Conservation (phyloP, 2,888 invertebrate genomes). For the Plebejus melissa region DNA sequence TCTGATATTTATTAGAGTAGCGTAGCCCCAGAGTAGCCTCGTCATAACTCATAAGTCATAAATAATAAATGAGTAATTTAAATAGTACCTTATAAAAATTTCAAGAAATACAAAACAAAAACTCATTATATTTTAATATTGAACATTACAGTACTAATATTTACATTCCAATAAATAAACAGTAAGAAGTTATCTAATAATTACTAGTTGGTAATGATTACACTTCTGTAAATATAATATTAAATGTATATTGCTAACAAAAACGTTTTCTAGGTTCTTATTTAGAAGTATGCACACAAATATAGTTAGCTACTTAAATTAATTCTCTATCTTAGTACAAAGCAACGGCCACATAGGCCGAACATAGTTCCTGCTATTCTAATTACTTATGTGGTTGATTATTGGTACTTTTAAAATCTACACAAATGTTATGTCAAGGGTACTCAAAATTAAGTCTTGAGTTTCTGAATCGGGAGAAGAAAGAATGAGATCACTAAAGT, state of each 20-base stretch:
- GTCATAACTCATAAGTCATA: background rate
- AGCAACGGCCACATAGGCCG: constrained; percentile 7
- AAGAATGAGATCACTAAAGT: constrained; percentile 8
- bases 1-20: background rate
- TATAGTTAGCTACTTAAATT: background rate
- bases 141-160: background rate
- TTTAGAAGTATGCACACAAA: background rate
- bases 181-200: constrained; percentile 3
- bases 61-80: background rate
- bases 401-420: background rate
- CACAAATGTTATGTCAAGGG: background rate
- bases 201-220: constrained; percentile 10
- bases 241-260: background rate
- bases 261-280: background rate
- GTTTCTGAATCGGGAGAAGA: background rate
- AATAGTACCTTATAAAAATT: background rate
- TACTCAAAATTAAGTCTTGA: background rate
- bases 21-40: background rate
- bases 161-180: constrained; percentile 2
- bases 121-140: background rate
- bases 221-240: background rate
- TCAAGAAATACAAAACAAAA: constrained; percentile 3
- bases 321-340: background rate
- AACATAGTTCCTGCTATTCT: background rate
- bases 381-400: background rate